Base-by-base conservation (phyloP, 2,888 invertebrate species). In the Hybos culiciformis region DNA sequence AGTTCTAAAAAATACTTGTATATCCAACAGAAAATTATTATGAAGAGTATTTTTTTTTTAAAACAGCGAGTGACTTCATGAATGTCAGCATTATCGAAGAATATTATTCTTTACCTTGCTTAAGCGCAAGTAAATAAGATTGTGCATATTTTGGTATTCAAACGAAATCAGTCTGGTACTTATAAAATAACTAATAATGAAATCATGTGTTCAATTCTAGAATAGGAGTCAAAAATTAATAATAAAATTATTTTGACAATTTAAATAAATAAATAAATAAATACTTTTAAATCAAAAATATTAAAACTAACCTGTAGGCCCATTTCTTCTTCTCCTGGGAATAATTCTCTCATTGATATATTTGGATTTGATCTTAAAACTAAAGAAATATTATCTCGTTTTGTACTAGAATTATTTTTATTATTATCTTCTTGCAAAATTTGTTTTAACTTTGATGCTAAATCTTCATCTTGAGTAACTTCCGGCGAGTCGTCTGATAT, bases 311-410 rank as follows among this genome's bases (percentile, higher is more conserved):
- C 47, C 31, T 78, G 77, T 14, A 87, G 63, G 42, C 81, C 80
- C 70, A 87, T 74, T 56, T 86, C 84, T 54, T 86, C 85, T 53
- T 86, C 85, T 0, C 85, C 85, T 0, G 84, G 85, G 14, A 36
- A 84, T 12, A 85, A 61, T 52, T 84, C 83, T 32, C 85, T 68
- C 17, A 85, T 84, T 4, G 83, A 84, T 54, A 85, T 82, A n/a
- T 83, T 83, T 1, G 84, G 83, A 62, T 85, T 85, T 15, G 63
- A 57, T 3, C 66, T 61, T 46, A 67, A 46, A 23, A 60, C 63
- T 45, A 60, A 59, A 15, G 67, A 66, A 20, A 66, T 66, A 41
- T 67, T 63, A 14, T 39, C 48, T 19, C 45, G 47, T 21, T 14
- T 23, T 24, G 36, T 29, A 29, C 5, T 29, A 12, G 4, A n/a